These are phyloP conservation scores for Ailurus styani DNA, from an alignment of 2,113 vertebrate genomes.

Conservation along the genomic window DNA sequence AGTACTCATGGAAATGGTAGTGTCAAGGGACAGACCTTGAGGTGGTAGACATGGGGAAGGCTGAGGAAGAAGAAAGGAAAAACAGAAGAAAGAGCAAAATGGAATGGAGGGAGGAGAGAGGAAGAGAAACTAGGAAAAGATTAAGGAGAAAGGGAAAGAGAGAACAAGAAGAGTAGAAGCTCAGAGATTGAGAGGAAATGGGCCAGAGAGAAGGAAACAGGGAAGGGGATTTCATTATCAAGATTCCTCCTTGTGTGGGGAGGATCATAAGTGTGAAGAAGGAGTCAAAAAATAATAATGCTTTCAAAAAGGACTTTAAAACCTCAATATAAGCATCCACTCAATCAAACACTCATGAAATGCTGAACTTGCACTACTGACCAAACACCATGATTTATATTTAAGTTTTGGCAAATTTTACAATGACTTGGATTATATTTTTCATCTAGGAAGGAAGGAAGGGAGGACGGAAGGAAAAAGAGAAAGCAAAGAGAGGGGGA, in stretches of 20 bases:
- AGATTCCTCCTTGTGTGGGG: neutral
- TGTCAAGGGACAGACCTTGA: neutral
- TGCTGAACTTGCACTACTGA: neutral
- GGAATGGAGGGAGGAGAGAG: neutral
- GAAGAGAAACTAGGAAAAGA: neutral
- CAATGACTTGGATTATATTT: neutral
- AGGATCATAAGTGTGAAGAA: neutral
- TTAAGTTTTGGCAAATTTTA: neutral
- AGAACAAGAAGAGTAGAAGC: neutral
- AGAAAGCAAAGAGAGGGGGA: neutral
- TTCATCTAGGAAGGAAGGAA: neutral
- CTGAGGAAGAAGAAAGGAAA: neutral
- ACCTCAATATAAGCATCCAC: neutral
- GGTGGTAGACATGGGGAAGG: neutral
- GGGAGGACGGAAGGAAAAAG: neutral
- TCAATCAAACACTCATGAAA: neutral
- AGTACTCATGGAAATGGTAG: neutral
- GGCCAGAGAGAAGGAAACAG: neutral
- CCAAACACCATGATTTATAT: neutral
- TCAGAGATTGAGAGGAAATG: neutral
- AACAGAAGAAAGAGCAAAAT: fast-evolving
- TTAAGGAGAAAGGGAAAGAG: neutral
- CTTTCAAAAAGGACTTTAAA: neutral
- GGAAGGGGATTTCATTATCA: neutral
- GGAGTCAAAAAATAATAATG: neutral